Evolutionary conservation across 2,888 invertebrate species (phyloP).

Genomic region (Branchipolynoe longqiensis): DNA sequence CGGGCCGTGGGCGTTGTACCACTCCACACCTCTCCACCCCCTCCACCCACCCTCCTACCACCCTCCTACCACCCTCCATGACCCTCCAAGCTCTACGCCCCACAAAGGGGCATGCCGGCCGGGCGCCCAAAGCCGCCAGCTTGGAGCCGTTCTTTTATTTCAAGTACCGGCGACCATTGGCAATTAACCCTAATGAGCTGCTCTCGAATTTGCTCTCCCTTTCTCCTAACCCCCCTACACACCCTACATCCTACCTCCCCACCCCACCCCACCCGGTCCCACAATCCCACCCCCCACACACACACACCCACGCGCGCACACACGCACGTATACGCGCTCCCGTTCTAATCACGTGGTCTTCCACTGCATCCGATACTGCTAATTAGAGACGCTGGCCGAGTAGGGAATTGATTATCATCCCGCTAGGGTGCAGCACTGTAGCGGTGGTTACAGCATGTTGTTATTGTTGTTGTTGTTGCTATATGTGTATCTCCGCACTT

Average conservation of each 20-base stretch:
- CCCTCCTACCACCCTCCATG: too few species aligned
- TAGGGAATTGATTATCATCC: constrained; percentile 14
- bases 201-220: constrained; percentile 45
- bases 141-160: constrained; percentile 41
- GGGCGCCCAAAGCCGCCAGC: background rate
- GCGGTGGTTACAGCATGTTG: too few species aligned
- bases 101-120: constrained; percentile 31
- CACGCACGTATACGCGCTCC: too few species aligned
- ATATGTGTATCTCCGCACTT: too few species aligned
- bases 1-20: background rate
- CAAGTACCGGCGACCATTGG: constrained; percentile 42
- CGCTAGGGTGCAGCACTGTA: background rate
- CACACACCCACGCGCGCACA: too few species aligned
- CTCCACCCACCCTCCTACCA: too few species aligned
- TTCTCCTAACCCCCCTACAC: too few species aligned
- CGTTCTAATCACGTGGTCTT: constrained; percentile 32
- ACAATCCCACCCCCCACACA: too few species aligned
- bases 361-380: constrained; percentile 16
- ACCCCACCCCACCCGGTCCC: too few species aligned
- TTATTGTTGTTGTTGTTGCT: too few species aligned
- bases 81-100: background rate
- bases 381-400: constrained; percentile 37
- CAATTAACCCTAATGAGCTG: constrained; percentile 53
- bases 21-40: too few species aligned
- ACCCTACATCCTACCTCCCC: too few species aligned